Evolutionary conservation across 2,888 invertebrate genomes (phyloP).

Genomic region (Clepsis dumicolana): DNA sequence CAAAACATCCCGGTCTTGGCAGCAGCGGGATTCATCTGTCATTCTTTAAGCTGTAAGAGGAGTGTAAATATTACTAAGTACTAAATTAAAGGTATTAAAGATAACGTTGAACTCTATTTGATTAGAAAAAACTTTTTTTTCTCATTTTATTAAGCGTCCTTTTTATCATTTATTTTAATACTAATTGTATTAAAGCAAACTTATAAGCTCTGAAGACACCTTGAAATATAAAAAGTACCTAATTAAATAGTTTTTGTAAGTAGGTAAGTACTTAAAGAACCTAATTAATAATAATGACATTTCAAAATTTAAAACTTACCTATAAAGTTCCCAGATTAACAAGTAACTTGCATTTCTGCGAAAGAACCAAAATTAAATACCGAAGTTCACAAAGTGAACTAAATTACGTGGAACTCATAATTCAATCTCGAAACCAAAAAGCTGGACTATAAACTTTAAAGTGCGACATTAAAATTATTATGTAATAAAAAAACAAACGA

Average conservation of each 20-base stretch:
- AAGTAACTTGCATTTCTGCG: background rate
- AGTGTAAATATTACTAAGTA: background rate
- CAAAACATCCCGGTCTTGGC: conserved; percentile 11
- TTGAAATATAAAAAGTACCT: no score
- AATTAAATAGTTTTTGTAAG: no score
- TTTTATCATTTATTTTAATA: no score
- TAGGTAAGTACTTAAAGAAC: no score
- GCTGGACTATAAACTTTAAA: background rate
- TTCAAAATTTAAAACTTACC: no score
- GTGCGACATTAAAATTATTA: background rate
- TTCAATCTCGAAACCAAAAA: background rate
- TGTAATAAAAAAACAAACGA: conserved; percentile 23
- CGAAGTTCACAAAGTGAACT: background rate
- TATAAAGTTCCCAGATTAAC: no score
- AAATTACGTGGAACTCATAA: background rate
- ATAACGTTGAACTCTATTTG: no score
- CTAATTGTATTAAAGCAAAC: no score
- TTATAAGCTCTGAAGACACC: no score
- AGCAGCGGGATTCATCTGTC: conserved; percentile 2
- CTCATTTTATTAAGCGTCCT: no score
- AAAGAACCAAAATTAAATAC: background rate
- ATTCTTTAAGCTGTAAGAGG: background rate
- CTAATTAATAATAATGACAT: no score
- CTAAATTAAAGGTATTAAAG: background rate
- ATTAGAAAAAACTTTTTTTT: no score